Evolutionary conservation across 2,797 vertebrate species (phyloP).

Genomic region (Eospalax fontanierii): DNA sequence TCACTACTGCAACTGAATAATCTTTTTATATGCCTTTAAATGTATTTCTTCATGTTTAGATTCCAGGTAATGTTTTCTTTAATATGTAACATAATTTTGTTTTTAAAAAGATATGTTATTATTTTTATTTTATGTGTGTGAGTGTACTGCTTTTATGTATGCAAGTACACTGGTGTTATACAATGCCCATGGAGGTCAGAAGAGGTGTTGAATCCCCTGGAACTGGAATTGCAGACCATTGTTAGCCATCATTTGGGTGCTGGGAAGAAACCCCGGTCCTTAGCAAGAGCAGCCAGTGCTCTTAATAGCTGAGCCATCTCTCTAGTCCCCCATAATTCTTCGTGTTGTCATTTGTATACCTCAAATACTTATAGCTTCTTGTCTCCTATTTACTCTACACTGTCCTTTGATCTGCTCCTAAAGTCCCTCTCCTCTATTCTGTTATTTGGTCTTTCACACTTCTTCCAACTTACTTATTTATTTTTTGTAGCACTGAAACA

Average conservation of each 20-base stretch:
- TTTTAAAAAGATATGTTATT: too few species aligned
- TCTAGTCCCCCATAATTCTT: not conserved
- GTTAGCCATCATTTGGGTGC: too few species aligned
- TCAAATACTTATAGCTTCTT: not conserved
- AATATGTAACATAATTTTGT: not conserved
- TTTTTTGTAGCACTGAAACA: not conserved
- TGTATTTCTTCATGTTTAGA: not conserved
- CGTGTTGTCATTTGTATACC: not conserved
- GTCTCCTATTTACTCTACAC: constrained; percentile 1
- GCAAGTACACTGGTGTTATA: too few species aligned
- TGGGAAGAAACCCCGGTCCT: too few species aligned
- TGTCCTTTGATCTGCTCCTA: not conserved
- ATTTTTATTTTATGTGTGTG: too few species aligned
- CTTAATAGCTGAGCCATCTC: too few species aligned
- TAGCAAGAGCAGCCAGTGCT: too few species aligned
- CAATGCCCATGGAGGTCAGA: too few species aligned
- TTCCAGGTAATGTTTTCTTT: not conserved
- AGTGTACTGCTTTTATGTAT: too few species aligned
- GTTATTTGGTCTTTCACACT: constrained; percentile 34
- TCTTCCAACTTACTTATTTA: constrained; percentile 16
- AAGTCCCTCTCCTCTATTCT: constrained; percentile 1
- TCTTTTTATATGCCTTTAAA: not conserved
- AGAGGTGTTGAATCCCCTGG: too few species aligned
- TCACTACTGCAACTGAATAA: not conserved
- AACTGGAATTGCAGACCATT: too few species aligned